These are phyloP conservation scores for Harmothoe impar DNA, from an alignment of 2,888 invertebrate species.

Conservation along the genomic window DNA sequence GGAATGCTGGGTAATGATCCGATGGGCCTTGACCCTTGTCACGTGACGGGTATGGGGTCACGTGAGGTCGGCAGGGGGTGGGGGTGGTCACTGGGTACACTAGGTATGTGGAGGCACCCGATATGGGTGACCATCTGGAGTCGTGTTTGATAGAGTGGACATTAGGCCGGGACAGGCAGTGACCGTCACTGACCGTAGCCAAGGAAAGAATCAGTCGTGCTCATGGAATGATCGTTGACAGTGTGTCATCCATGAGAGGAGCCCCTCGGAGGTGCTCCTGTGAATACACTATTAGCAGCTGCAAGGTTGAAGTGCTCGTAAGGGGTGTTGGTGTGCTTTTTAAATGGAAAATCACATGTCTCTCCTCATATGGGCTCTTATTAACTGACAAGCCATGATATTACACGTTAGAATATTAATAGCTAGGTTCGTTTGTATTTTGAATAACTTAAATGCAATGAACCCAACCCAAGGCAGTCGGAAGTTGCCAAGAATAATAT, in stretches of 20 bases:
- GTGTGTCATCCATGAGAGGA: background rate
- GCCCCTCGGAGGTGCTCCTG: too few species aligned
- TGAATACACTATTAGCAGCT: too few species aligned
- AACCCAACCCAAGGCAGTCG: too few species aligned
- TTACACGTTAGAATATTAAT: too few species aligned
- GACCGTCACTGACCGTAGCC: slow-evolving; percentile 10
- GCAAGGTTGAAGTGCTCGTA: too few species aligned
- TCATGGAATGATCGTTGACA: background rate
- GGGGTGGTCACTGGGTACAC: slow-evolving; percentile 16
- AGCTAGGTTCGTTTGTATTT: too few species aligned
- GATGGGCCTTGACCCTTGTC: slow-evolving; percentile 20
- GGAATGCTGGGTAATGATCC: slow-evolving; percentile 25
- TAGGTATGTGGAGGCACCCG: background rate
- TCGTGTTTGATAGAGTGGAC: slow-evolving; percentile 18
- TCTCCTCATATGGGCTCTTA: too few species aligned
- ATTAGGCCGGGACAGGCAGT: background rate
- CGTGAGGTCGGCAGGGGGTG: background rate
- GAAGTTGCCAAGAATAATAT: too few species aligned
- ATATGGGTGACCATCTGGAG: slow-evolving; percentile 38
- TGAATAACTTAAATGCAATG: too few species aligned
- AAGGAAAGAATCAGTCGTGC: background rate
- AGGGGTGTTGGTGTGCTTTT: too few species aligned
- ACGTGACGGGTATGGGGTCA: background rate
- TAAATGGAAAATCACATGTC: too few species aligned
- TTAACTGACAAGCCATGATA: too few species aligned